phyloP scores from a whole-genome alignment of 1,140 invertebrate species.

The Musca domestica region DNA sequence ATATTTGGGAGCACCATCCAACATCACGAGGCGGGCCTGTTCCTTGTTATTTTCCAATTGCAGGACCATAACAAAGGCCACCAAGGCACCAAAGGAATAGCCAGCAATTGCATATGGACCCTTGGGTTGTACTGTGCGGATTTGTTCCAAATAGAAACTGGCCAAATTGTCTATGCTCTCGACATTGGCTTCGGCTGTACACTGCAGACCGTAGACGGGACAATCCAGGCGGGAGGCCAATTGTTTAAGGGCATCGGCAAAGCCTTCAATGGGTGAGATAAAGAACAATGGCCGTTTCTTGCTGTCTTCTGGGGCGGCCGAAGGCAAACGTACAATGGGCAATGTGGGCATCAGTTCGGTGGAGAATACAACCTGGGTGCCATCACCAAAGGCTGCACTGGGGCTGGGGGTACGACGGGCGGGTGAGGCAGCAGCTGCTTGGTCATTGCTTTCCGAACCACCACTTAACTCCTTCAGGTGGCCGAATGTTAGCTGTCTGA shows the following conservation, averaged over 20 bases:
- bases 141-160: conserved; percentile 73
- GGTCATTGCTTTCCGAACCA: conserved; percentile 41
- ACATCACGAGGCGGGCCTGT: conserved; percentile 67
- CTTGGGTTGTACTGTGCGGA: conserved; percentile 72
- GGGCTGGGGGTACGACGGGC: conserved; percentile 34
- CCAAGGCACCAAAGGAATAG: conserved; percentile 90
- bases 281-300: conserved; percentile 65
- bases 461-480: conserved; percentile 68
- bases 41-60: conserved; percentile 72
- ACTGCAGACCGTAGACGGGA: conserved; percentile 89
- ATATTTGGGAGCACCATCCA: conserved; percentile 92
- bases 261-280: conserved; percentile 91
- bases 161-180: conserved; percentile 73
- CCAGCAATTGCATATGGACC: conserved; percentile 86
- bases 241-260: conserved; percentile 66
- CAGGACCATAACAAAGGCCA: conserved; percentile 90
- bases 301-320: conserved; percentile 49
- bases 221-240: conserved; percentile 69
- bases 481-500: conserved; percentile 75
- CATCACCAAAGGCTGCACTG: conserved; percentile 37
- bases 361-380: conserved; percentile 58
- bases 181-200: conserved; percentile 72
- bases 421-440: conserved; percentile 31
- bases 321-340: conserved; percentile 62
- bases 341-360: conserved; percentile 65